Base-by-base conservation (phyloP, 2,888 invertebrate species). In the Thysanoteuthis rhombus region DNA sequence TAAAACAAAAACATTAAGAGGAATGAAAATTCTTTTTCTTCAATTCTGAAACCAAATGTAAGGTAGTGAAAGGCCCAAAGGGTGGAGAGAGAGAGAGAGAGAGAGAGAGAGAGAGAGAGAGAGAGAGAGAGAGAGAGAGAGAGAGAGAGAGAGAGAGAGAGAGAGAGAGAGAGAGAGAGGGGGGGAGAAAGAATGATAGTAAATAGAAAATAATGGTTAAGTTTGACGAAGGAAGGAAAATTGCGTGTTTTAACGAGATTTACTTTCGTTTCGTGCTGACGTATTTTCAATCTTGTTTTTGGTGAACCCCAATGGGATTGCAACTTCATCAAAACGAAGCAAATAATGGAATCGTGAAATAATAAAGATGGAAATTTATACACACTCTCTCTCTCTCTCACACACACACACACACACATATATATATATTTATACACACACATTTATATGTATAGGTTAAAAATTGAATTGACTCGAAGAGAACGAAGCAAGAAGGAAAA, bases 181-280 rank as follows among this genome's bases (percentile, higher is more conserved):
- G 2, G 0, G 75, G 12, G n/a, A 75, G 19, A 0, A 36, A 36
- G 36, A 36, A 75, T 58, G 8, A 58, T 58, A 28, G 58, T 58
- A 58, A 58, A 58, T n/a, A 58, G 28, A 58, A 16, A n/a, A 75
- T 75, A 36, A 36, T 25, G 36, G 32, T 75, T 36, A n/a, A 75
- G 36, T 75, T 75, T 75, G n/a, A 75, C 25, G 28, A 58, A n/a
- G 75, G n/a, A 75, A 75, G 12, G 75, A 75, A 75, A n/a, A 12
- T 75, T 75, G 75, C 75, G 75, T 75, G 75, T 75, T 75, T 75
- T 75, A 75, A 75, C 75, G 19, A n/a, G n/a, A 75, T n/a, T 75
- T n/a, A n/a, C n/a, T 75, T 75, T n/a, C n/a, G 75, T 75, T 75
- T 75, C 75, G 75, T 75, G 75, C n/a, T 75, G 75, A 75, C 75